phyloP scores from a whole-genome alignment of 1,140 invertebrate genomes.

The Phenacoccus solenopsis region DNA sequence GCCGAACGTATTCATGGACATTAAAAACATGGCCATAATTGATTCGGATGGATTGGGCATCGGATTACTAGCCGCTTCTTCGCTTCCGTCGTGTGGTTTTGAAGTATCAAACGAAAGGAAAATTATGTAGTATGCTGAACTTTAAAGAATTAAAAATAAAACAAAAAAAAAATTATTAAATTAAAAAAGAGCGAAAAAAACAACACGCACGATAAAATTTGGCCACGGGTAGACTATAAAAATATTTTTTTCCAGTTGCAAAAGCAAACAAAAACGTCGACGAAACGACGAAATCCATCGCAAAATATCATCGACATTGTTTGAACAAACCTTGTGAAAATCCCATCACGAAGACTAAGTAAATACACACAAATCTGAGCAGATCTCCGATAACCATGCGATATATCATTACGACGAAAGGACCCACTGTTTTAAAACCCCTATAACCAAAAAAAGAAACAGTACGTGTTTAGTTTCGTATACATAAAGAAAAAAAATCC shows the following conservation, averaged over 20 bases:
- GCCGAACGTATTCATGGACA: constrained; percentile 93
- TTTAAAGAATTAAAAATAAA: constrained; percentile 18
- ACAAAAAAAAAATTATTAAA: too few species aligned
- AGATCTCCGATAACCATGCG: constrained; percentile 94
- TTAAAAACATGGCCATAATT: constrained; percentile 92
- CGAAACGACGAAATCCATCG: too few species aligned
- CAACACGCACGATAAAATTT: too few species aligned
- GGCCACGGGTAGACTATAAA: too few species aligned
- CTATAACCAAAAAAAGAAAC: constrained; percentile 39
- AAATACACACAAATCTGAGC: constrained; percentile 88
- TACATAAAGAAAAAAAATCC: too few species aligned
- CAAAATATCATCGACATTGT: too few species aligned
- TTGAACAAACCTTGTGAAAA: constrained; percentile 81
- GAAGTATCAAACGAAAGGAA: constrained; percentile 75
- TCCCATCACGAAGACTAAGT: constrained; percentile 91
- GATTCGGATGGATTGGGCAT: constrained; percentile 84
- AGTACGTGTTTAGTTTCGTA: neutral
- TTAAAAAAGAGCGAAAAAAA: too few species aligned
- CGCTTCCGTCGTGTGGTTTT: constrained; percentile 35
- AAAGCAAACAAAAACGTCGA: too few species aligned
- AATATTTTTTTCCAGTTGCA: too few species aligned
- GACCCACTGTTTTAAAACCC: constrained; percentile 93
- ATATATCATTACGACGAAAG: constrained; percentile 99
- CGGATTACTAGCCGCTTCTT: constrained; percentile 48
- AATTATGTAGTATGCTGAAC: constrained; percentile 79